Evolutionary conservation across 2,113 vertebrate genomes (phyloP).

Genomic region (Hemicordylus capensis): DNA sequence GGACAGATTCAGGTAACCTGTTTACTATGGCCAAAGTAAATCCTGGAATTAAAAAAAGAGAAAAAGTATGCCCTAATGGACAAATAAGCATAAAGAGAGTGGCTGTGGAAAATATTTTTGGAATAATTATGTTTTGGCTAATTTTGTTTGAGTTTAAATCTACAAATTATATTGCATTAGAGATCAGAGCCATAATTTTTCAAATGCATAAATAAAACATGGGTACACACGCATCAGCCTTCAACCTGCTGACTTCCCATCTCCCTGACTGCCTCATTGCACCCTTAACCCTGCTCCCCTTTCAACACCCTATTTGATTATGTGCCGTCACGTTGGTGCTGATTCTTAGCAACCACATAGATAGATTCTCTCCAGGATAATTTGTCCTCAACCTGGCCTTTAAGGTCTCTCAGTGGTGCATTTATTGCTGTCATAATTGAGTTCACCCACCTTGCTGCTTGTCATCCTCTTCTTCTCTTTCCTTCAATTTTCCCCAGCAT

Average conservation of each 20-base stretch:
- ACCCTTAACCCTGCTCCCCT: neutral
- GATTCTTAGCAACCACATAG: too few species aligned
- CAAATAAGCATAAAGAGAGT: neutral
- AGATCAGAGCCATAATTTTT: neutral
- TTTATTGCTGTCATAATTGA: too few species aligned
- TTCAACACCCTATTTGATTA: too few species aligned
- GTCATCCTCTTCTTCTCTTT: too few species aligned
- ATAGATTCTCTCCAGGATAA: too few species aligned
- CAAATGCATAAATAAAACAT: neutral
- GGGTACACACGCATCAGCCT: neutral
- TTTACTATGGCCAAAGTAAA: neutral
- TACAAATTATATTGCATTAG: neutral
- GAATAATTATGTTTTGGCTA: neutral
- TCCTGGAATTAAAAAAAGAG: neutral
- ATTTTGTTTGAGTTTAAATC: neutral
- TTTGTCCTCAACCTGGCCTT: too few species aligned
- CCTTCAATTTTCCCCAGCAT: too few species aligned
- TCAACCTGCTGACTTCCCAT: neutral
- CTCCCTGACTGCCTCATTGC: too few species aligned
- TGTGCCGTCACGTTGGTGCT: too few species aligned
- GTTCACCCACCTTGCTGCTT: too few species aligned
- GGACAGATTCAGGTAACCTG: neutral
- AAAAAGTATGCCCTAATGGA: neutral
- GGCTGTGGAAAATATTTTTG: neutral
- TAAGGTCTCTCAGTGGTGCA: too few species aligned